Percentiles rank a stretch among this genome's conserved stretches.
phyloP scores from a whole-genome alignment of 2,113 vertebrate species.

The Silurus meridionalis region DNA sequence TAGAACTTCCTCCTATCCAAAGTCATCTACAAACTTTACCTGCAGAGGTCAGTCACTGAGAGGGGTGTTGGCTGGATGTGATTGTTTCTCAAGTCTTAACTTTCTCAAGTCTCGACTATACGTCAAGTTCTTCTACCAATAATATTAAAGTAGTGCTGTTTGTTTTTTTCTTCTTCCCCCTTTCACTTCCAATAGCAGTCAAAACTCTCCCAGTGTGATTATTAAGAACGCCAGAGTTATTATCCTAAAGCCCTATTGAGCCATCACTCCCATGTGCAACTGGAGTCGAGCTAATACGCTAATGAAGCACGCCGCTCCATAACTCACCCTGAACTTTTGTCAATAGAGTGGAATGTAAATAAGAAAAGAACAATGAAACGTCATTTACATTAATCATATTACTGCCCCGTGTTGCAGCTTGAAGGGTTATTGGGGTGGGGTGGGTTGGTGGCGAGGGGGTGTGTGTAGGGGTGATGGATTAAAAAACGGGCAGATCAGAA shows the following conservation, averaged over 20 bases:
- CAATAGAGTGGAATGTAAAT: conserved; percentile 58
- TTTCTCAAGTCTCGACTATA: not conserved
- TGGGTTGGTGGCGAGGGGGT: not conserved
- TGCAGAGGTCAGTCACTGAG: not conserved
- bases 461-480: conserved; percentile 32
- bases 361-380: conserved; percentile 55
- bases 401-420: conserved; percentile 31
- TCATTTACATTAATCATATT: conserved; percentile 58
- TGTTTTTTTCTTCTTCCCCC: not conserved
- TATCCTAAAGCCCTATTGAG: conserved; percentile 35
- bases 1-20: not conserved
- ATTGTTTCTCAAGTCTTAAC: not conserved
- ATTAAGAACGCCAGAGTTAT: conserved; percentile 47
- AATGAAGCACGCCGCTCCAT: conserved; percentile 54
- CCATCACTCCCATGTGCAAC: conserved; percentile 38
- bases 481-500: conserved; percentile 35
- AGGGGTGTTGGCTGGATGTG: not conserved
- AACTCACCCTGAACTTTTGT: conserved; percentile 59
- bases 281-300: conserved; percentile 50
- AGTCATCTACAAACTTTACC: not conserved
- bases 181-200: conserved; percentile 41
- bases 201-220: conserved; percentile 35
- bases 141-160: not conserved
- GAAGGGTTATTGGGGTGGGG: conserved; percentile 15
- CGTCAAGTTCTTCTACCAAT: not conserved